phyloP scores from a whole-genome alignment of 2,113 vertebrate genomes.

The Etia nguti region DNA sequence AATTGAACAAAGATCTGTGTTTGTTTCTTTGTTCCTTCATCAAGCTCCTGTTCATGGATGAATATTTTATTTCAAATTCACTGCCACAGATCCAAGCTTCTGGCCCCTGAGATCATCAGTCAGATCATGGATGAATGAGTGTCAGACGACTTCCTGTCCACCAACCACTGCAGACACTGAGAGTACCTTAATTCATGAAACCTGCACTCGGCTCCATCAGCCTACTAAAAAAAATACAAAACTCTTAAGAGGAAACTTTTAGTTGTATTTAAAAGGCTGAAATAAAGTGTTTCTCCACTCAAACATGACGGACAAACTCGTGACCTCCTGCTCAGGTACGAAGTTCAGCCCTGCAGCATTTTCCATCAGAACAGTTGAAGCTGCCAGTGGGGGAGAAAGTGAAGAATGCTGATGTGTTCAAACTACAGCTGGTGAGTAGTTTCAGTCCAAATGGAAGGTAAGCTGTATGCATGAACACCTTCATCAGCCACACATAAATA shows the following conservation, averaged over 20 bases:
- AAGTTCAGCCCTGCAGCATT: background rate
- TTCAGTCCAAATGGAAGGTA: background rate
- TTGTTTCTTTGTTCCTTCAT: background rate
- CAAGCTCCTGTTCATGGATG: background rate
- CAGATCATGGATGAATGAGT: background rate
- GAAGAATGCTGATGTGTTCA: background rate
- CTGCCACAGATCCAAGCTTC: background rate
- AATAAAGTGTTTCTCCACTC: background rate
- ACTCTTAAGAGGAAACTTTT: background rate
- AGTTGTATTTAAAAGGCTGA: background rate
- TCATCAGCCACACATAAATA: background rate
- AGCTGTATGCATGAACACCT: background rate
- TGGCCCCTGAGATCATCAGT: background rate
- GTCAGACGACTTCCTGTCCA: background rate
- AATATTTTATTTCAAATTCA: background rate
- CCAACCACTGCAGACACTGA: background rate
- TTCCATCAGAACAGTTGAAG: background rate
- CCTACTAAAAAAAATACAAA: background rate
- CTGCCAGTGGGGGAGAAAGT: background rate
- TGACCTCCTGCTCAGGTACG: background rate
- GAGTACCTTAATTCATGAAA: background rate
- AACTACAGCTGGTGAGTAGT: background rate
- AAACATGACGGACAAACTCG: background rate
- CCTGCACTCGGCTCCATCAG: background rate
- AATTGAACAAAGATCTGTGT: background rate